A percentile compares a stretch with the other conserved stretches of the same genome.
Evolutionary conservation across 2,113 vertebrate species (phyloP).

Genomic region (Prunella fulvescens): DNA sequence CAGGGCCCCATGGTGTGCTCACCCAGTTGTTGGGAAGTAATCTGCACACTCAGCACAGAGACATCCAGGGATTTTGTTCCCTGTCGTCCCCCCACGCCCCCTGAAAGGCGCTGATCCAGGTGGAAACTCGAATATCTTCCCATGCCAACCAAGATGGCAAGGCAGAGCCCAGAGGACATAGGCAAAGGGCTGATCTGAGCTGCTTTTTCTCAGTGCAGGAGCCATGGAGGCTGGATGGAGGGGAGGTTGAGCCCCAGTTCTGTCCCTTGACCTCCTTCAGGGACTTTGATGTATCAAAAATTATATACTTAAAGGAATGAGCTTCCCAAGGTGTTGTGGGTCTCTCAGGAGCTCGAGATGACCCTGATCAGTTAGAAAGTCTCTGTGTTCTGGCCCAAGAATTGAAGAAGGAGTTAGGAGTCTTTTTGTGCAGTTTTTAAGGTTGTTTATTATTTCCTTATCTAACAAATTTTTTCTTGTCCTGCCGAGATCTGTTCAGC

Average conservation of each 20-base stretch:
- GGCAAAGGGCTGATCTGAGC: background rate
- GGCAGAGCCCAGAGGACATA: fast-evolving
- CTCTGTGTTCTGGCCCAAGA: no score
- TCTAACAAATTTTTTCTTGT: no score
- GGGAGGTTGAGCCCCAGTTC: background rate
- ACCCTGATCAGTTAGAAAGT: no score
- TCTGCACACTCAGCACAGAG: fast-evolving
- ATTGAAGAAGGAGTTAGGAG: no score
- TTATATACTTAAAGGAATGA: background rate
- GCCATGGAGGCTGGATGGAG: background rate
- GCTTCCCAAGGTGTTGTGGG: background rate
- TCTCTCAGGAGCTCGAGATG: no score
- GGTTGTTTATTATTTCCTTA: no score
- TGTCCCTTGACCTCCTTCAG: background rate
- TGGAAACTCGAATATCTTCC: background rate
- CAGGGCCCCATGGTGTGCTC: background rate
- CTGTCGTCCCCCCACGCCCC: fast-evolving
- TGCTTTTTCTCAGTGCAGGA: background rate
- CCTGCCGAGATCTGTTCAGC: no score
- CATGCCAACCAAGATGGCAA: background rate
- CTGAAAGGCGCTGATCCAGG: background rate
- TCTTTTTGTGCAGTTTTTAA: no score
- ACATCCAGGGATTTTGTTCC: fast-evolving
- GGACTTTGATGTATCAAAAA: fast-evolving
- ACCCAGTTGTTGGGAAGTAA: background rate